phyloP scores from a whole-genome alignment of 2,888 invertebrate genomes.

The Euproctis similis region DNA sequence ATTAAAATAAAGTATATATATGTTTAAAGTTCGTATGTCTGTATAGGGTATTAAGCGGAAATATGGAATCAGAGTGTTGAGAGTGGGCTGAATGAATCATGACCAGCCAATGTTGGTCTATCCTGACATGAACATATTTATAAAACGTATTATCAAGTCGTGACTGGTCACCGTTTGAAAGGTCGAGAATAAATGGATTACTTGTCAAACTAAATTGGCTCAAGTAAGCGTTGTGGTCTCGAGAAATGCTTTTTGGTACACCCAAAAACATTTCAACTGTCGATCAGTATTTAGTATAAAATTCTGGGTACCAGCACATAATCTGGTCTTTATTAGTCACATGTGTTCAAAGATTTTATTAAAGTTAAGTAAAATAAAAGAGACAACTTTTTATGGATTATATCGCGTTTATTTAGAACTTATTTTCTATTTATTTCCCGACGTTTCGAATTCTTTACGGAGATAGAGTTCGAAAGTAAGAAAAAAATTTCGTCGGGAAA shows the following conservation, averaged over 20 bases:
- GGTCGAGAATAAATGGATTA: slow-evolving; percentile 44
- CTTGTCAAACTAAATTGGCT: slow-evolving; percentile 60
- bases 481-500: no score
- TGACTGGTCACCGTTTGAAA: slow-evolving; percentile 30
- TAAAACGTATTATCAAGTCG: slow-evolving; percentile 14
- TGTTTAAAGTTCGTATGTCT: slow-evolving; percentile 26
- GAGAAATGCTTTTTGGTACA: slow-evolving; percentile 44
- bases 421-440: no score
- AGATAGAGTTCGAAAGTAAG: no score
- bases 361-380: no score
- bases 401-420: no score
- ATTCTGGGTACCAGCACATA: no score
- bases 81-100: slow-evolving; percentile 47
- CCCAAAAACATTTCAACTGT: slow-evolving; percentile 34
- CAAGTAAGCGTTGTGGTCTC: slow-evolving; percentile 62
- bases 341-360: slow-evolving; percentile 13
- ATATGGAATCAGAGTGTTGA: slow-evolving; percentile 60
- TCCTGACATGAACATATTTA: slow-evolving; percentile 28
- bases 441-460: no score
- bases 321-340: slow-evolving; percentile 4
- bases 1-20: slow-evolving; percentile 28
- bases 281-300: no score
- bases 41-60: slow-evolving; percentile 64
- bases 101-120: slow-evolving; percentile 44
- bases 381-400: no score